Evolutionary conservation across 1,140 invertebrate species (phyloP).

Genomic region (Sitobion miscanthi): DNA sequence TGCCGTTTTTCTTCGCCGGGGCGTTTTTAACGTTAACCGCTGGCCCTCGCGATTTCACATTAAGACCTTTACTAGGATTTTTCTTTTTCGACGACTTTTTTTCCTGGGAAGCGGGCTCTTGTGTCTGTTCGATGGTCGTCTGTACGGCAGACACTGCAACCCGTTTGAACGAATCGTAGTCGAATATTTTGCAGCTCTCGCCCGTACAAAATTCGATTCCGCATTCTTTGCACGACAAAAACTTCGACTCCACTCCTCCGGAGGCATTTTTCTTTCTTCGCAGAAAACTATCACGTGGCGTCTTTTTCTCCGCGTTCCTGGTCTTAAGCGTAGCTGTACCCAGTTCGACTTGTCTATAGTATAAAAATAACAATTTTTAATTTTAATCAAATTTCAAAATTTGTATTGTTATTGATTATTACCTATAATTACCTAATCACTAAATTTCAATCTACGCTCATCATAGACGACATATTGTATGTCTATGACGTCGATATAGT

Average conservation of each 20-base stretch:
- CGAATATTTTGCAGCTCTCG: conserved; percentile 64
- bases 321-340: conserved; percentile 78
- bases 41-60: not conserved
- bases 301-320: conserved; percentile 70
- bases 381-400: not conserved
- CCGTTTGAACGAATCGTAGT: conserved; percentile 64
- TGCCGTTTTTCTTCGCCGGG: not conserved
- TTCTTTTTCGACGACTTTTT: conserved; percentile 24
- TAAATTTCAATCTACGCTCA: no score
- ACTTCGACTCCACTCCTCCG: conserved; percentile 77
- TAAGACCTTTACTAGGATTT: not conserved
- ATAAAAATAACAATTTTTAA: conserved; percentile 13
- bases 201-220: conserved; percentile 85
- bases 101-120: not conserved
- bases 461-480: no score
- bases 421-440: no score
- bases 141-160: not conserved
- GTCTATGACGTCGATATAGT: no score
- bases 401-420: no score
- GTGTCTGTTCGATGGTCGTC: not conserved
- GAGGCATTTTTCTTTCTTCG: conserved; percentile 77
- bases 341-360: conserved; percentile 72
- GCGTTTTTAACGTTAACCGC: not conserved
- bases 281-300: conserved; percentile 65
- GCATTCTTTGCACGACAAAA: conserved; percentile 78